Percentiles rank a stretch among this genome's conserved stretches.
These are phyloP conservation scores for Lepidurus apus DNA, from an alignment of 1,140 invertebrate genomes.

Conservation along the genomic window DNA sequence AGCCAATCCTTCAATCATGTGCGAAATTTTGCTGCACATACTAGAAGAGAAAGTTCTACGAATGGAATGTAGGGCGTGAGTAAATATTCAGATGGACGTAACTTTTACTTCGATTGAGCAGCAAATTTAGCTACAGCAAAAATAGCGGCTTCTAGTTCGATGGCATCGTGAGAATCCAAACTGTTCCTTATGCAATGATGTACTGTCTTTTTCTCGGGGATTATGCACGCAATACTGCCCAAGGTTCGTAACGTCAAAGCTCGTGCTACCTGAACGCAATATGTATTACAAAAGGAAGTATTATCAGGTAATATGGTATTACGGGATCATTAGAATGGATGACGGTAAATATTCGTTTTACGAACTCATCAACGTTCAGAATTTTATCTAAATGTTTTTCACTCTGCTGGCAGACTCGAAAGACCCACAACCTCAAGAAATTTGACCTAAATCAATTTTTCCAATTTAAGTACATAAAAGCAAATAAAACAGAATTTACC, in stretches of 20 bases:
- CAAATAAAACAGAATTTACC: slow-evolving; percentile 49
- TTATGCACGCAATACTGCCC: slow-evolving; percentile 85
- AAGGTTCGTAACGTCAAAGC: slow-evolving; percentile 83
- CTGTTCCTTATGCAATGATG: slow-evolving; percentile 89
- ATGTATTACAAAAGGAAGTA: slow-evolving; percentile 21
- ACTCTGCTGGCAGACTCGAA: slow-evolving; percentile 88
- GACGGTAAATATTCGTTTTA: slow-evolving; percentile 86
- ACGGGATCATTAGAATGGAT: slow-evolving; percentile 93
- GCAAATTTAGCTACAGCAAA: slow-evolving; percentile 90
- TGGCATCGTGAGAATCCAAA: slow-evolving; percentile 88
- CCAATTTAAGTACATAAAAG: neutral
- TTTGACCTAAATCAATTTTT: slow-evolving; percentile 58
- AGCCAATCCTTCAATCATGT: slow-evolving; percentile 88
- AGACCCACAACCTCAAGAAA: slow-evolving; percentile 86
- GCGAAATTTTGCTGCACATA: slow-evolving; percentile 90
- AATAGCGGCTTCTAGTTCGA: slow-evolving; percentile 93
- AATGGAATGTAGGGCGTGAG: slow-evolving; percentile 37
- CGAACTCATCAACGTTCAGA: slow-evolving; percentile 91
- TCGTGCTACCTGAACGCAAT: slow-evolving; percentile 59
- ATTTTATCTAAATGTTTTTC: slow-evolving; percentile 96
- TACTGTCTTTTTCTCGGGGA: slow-evolving; percentile 87
- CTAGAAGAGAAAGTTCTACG: slow-evolving; percentile 85
- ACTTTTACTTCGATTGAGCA: slow-evolving; percentile 72
- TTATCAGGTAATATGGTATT: slow-evolving; percentile 31
- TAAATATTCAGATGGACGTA: neutral